A percentile compares a stretch with the other conserved stretches of the same genome.
phyloP scores from a whole-genome alignment of 2,797 vertebrate genomes.

The Cottoperca gobio region DNA sequence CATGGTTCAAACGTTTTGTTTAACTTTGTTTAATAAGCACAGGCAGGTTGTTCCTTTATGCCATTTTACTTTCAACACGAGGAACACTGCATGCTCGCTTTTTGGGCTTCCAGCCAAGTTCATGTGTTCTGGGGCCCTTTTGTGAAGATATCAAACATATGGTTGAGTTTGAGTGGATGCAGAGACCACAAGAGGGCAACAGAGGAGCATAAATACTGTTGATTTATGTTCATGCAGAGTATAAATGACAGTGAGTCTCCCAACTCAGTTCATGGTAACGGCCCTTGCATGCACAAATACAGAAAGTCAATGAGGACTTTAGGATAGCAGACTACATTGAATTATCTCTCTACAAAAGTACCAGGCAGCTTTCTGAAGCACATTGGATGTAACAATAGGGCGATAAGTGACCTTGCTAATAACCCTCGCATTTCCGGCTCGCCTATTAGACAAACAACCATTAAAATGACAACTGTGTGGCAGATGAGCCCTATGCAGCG shows the following conservation, averaged over 20 bases:
- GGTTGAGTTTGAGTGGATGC: not conserved
- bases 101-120: no score
- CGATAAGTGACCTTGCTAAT: conserved; percentile 65
- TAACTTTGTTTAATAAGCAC: no score
- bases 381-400: conserved; percentile 26
- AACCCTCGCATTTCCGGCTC: conserved; percentile 32
- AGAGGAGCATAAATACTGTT: conserved; percentile 32
- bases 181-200: conserved; percentile 61
- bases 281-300: conserved; percentile 28
- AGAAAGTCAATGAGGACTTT: conserved; percentile 13
- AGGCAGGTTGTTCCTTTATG: no score
- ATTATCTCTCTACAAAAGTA: not conserved
- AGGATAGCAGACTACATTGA: not conserved
- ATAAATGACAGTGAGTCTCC: conserved; percentile 17
- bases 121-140: no score
- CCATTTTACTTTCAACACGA: no score
- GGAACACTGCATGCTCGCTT: no score
- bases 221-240: conserved; percentile 4
- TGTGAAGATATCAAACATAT: no score
- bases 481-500: conserved; percentile 56
- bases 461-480: conserved; percentile 60
- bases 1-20: no score
- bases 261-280: conserved; percentile 26
- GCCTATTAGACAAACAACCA: conserved; percentile 47
- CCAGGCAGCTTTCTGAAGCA: conserved; percentile 13